Evolutionary conservation across 2,888 invertebrate genomes (phyloP), one percentile per base, ranked within the genome.

Genomic region (Orthosia cruda): DNA sequence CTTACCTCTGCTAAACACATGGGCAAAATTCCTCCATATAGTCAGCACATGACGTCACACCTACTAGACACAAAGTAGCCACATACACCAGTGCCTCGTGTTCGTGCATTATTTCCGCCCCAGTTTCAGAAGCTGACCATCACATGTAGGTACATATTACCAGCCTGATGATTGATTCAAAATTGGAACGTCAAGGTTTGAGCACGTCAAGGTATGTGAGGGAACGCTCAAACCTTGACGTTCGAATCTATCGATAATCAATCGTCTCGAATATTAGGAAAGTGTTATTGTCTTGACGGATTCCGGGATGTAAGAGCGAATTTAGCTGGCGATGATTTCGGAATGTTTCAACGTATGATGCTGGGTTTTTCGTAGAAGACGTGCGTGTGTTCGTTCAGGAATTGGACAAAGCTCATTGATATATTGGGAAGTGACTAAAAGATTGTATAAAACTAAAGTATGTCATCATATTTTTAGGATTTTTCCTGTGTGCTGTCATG

Each of bases 21-120:
- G 11, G 32, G 7, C 32, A 26, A 32, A 55, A 78, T 62, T 45
- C 4, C 45, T 1, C n/a, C 12, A 54, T 5, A 47, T 47, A 5
- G 16, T 15, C 40, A 23, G 12, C n/a, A 20, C 26, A 3, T 23
- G 4, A 20, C 52, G 20, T 47, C 23, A 59, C 45, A 68, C 23
- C n/a, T 13, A 54, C n/a, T 13, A 54, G 18, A 23, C 5, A 16
- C 4, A 11, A 20, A 13, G 2, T 4, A 26, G 16, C 0, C 15
- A 61, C 16, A 26, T 52, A 63, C 13, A n/a, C 18, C 13, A 16
- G n/a, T 1, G 5, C 23, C 18, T n/a, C 52, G 20, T 68, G 15
- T 69, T 61, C 69, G 40, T 49, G 79, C 69, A 69, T 82, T 77
- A 70, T 70, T 82, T 82, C 66, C 77, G 80, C 62, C 20, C 80